Evolutionary conservation across 2,113 vertebrate genomes (phyloP).

Genomic region (Gasterosteus nipponicus): DNA sequence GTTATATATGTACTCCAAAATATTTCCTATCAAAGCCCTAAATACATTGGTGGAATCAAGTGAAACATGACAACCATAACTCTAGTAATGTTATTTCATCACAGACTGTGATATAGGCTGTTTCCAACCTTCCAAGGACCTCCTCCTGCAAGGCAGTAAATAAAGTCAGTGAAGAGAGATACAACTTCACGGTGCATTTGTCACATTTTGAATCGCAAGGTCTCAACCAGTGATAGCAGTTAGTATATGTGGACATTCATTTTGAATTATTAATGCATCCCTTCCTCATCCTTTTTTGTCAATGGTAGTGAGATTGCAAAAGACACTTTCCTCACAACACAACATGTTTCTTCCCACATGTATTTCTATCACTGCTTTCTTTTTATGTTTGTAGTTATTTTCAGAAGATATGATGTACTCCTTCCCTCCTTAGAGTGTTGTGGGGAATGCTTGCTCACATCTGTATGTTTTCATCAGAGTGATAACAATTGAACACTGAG

Average conservation of each 20-base stretch:
- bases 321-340: slow-evolving; percentile 40
- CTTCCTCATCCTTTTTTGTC: slow-evolving; percentile 24
- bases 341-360: slow-evolving; percentile 49
- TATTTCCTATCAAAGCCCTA: slow-evolving; percentile 13
- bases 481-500: slow-evolving; percentile 82
- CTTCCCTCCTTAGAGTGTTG: slow-evolving; percentile 61
- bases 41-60: slow-evolving; percentile 2
- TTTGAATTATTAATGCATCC: slow-evolving; percentile 33
- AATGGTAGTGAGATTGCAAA: slow-evolving; percentile 27
- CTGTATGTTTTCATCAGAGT: slow-evolving; percentile 79
- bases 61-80: slow-evolving; percentile 28
- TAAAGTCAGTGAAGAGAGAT: slow-evolving; percentile 47
- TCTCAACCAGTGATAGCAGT: slow-evolving; percentile 13
- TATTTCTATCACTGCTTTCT: slow-evolving; percentile 62
- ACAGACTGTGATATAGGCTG: slow-evolving; percentile 17
- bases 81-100: slow-evolving; percentile 31
- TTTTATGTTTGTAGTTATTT: slow-evolving; percentile 60
- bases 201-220: slow-evolving; percentile 21
- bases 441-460: slow-evolving; percentile 55
- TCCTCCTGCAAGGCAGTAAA: slow-evolving; percentile 19
- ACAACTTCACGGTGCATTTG: slow-evolving; percentile 13
- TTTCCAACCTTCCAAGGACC: slow-evolving; percentile 30
- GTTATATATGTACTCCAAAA: not conserved
- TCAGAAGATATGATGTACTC: slow-evolving; percentile 46
- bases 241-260: slow-evolving; percentile 25